Base-by-base conservation (phyloP, 64 coral and sea anemone genomes). In the Acropora yongei region DNA sequence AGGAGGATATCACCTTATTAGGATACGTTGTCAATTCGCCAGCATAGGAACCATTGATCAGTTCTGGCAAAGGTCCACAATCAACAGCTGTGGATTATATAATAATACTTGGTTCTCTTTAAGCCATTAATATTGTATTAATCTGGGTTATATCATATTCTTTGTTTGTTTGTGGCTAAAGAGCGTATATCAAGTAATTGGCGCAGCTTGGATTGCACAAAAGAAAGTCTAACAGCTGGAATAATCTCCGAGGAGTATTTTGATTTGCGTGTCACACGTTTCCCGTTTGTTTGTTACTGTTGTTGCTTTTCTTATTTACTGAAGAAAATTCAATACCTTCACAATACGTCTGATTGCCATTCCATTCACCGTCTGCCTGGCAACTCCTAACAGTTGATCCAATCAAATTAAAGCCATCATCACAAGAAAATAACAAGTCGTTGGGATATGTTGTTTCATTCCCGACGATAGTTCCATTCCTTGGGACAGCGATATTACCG, bases 21-120 rank as follows among this genome's bases (percentile, higher is more conserved):
- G 93, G 93, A 66, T 82, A 95, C 46, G 88, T 86, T 44, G 90
- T 92, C 20, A 68, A 41, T 4, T 79, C 49, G 47, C 80, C 90
- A 3, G 44, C 3, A 14, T 39, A 82, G 0, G 80, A 82, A 8
- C 57, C 55, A 20, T 82, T 81, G 16, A 14, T 2, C 60, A 63
- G 13, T 63, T 63, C 16, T 14, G 60, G 60, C 11, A 63, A 13
- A 63, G 68, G 68, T 39, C 30, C 68, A 72, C 30, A 72, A 19
- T 72, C 68, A 19, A 19, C 68, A 72, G 30, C 68, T 41, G 68
- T 8, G 18, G 40, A 39, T 0, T 41, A 4, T 4, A 18, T 39
- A 72, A 5, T 5, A 6, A 19, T 72, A 6, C 2, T n/a, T n/a
- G 10, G 9, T 68, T 72, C 5, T 14, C 2, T 72, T 30, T 30